Evolutionary conservation across 2,113 vertebrate species (phyloP).

Genomic region (Callorhinus ursinus): DNA sequence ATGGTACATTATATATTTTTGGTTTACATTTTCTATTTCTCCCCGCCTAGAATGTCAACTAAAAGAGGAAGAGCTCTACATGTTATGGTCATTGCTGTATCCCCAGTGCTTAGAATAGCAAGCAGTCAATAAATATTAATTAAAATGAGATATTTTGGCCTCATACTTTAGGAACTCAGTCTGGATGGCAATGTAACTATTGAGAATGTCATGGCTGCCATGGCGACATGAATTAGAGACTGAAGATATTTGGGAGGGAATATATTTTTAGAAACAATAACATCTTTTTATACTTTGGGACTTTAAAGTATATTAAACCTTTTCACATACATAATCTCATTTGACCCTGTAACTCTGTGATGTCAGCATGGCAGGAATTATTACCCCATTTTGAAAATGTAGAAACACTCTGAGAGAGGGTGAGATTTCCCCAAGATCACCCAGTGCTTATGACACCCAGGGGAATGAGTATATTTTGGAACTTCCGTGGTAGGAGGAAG

Average conservation of each 20-base stretch:
- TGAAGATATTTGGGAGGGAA: not conserved
- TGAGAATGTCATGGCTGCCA: not conserved
- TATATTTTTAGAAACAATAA: conserved; percentile 22
- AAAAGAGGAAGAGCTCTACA: not conserved
- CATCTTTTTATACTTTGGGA: not conserved
- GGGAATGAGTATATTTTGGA: not conserved
- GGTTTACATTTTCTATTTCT: not conserved
- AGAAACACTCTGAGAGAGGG: not conserved
- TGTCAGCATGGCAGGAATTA: not conserved
- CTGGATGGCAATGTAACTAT: not conserved
- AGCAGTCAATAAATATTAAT: not conserved
- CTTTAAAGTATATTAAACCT: conserved; percentile 5
- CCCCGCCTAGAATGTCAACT: not conserved
- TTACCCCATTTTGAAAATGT: conserved; percentile 7
- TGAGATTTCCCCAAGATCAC: not conserved
- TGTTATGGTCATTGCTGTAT: not conserved
- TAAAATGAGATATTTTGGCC: conserved; percentile 21
- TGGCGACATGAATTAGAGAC: not conserved
- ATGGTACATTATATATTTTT: not conserved
- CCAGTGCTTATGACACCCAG: not conserved
- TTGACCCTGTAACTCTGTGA: not conserved
- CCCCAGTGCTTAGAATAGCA: not conserved
- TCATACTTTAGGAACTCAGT: not conserved
- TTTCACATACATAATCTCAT: not conserved
- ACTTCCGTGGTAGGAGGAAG: not conserved